Conservation (phyloP, 2,113 vertebrate genomes). For the Barbus barbus region DNA sequence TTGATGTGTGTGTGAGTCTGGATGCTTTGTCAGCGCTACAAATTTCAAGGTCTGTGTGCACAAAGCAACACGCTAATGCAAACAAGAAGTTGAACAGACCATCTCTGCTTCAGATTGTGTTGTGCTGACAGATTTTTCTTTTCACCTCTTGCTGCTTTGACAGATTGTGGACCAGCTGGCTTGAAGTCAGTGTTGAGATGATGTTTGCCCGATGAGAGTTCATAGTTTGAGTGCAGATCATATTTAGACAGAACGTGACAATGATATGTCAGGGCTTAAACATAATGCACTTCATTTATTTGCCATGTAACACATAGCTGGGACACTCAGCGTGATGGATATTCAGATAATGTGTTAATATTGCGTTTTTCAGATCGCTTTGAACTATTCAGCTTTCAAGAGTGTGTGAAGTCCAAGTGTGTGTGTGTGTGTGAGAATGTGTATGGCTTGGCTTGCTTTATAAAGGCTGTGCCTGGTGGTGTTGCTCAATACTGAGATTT, state of each 20-base stretch:
- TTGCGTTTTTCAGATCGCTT: not conserved
- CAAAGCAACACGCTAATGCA: slow-evolving; percentile 61
- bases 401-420: slow-evolving; percentile 13
- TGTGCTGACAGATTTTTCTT: slow-evolving; percentile 48
- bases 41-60: slow-evolving; percentile 61
- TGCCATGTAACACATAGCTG: slow-evolving; percentile 6
- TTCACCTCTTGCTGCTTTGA: slow-evolving; percentile 42
- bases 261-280: slow-evolving; percentile 2
- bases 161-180: slow-evolving; percentile 48
- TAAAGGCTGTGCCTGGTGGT: slow-evolving; percentile 61
- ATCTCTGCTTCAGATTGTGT: slow-evolving; percentile 57
- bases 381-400: slow-evolving; percentile 1
- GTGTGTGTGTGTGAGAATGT: slow-evolving; percentile 5
- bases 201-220: slow-evolving; percentile 12
- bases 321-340: not conserved
- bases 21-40: slow-evolving; percentile 51
- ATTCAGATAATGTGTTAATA: slow-evolving; percentile 16
- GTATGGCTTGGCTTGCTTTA: slow-evolving; percentile 57
- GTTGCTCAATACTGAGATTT: slow-evolving; percentile 55
- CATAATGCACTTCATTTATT: not conserved
- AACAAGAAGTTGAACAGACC: slow-evolving; percentile 67
- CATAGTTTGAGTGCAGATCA: slow-evolving; percentile 23
- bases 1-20: slow-evolving; percentile 54
- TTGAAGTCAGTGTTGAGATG: slow-evolving; percentile 12
- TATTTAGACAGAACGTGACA: slow-evolving; percentile 3